Base-by-base conservation (phyloP, 1,140 invertebrate species). In the Halictus rubicundus region DNA sequence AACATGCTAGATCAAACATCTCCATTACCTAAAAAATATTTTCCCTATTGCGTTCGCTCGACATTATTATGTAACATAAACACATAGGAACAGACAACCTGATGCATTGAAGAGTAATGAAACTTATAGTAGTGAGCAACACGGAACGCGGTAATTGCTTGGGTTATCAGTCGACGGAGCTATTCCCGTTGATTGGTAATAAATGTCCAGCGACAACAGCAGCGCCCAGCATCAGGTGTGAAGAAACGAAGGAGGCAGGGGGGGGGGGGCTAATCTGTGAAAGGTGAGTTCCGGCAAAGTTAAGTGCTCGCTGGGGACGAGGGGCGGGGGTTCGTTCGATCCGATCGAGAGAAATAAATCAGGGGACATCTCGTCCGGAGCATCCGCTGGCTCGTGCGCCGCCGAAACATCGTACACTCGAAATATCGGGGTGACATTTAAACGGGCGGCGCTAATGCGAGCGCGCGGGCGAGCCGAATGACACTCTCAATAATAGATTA, bases 401-500 rank as follows among this genome's bases (percentile, higher is more conserved):
- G 68, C 21, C 39, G 68, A 69, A 57, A 71, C 42, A 12, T 14
- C 14, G 14, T 12, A 86, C 78, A 69, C 81, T 84, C 82, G 79
- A 86, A 85, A 85, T 85, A 85, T 85, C 84, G 80, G 52, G 60
- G 64, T 61, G 83, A 84, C 82, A 80, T 84, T 84, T 76, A 81
- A 85, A 81, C 70, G 57, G 54, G 74, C 52, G 84, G 64, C 76
- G 81, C 77, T 80, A 82, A 83, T 82, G 85, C 84, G 81, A 63
- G 52, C 57, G 46, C 71, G 63, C 64, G 79, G 72, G 80, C 68
- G 72, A 64, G 68, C 73, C 72, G 86, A 89, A 84, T 86, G 89
- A 90, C 89, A 87, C 86, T 88, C 83, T 90, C 89, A 89, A 91
- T 91, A 90, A 91, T 91, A 91, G 89, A 91, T 90, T 90, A 89